Evolutionary conservation across 2,797 vertebrate genomes (phyloP).

Genomic region (Channallabes apus): DNA sequence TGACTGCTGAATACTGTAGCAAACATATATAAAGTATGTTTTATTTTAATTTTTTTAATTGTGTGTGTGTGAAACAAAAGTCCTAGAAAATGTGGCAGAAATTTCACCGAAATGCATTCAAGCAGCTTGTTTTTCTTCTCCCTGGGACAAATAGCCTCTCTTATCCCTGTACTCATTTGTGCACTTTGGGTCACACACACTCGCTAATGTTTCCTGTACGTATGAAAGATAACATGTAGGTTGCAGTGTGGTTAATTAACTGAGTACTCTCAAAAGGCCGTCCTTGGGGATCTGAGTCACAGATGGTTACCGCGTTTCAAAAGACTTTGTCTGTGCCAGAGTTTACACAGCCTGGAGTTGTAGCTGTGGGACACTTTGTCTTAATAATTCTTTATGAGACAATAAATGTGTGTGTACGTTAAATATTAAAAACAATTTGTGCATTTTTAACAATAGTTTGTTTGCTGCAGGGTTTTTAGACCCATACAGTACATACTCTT

Average conservation of each 20-base stretch:
- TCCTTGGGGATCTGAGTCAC: constrained; percentile 37
- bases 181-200: constrained; percentile 14
- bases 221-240: constrained; percentile 44
- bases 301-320: constrained; percentile 34
- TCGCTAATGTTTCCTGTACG: constrained; percentile 43
- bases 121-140: constrained; percentile 7
- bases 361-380: constrained; percentile 39
- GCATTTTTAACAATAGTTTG: constrained; percentile 40
- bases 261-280: constrained; percentile 23
- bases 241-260: constrained; percentile 42
- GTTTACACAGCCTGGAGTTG: constrained; percentile 41
- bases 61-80: neutral
- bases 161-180: neutral
- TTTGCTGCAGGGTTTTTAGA: constrained; percentile 29
- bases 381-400: constrained; percentile 50
- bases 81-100: neutral
- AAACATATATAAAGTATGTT: neutral
- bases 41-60: too few relatives aligned
- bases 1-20: neutral
- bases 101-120: neutral
- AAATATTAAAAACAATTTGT: constrained; percentile 48
- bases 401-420: constrained; percentile 12
- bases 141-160: constrained; percentile 10
- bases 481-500: constrained; percentile 1
- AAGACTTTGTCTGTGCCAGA: constrained; percentile 33